phyloP scores from a whole-genome alignment of 2,797 vertebrate genomes.

The Notamacropus eugenii region DNA sequence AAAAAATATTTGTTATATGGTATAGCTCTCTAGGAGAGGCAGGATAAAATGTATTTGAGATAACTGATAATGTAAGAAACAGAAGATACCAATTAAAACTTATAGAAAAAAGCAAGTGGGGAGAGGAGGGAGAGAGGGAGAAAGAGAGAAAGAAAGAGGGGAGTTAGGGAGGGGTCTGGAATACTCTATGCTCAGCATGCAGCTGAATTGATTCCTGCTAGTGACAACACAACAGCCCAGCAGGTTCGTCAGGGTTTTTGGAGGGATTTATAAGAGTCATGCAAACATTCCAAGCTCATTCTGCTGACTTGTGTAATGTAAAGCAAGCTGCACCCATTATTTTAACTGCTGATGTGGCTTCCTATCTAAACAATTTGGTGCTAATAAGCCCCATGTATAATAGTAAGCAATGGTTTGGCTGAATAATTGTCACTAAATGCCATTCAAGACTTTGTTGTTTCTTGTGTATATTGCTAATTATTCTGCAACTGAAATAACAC shows the following conservation, averaged over 20 bases:
- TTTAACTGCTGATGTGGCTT: conserved; percentile 85
- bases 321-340: conserved; percentile 85
- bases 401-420: conserved; percentile 85
- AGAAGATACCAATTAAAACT: background rate
- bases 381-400: conserved; percentile 89
- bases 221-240: conserved; percentile 66
- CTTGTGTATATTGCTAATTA: conserved; percentile 86
- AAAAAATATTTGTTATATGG: background rate
- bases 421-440: conserved; percentile 88
- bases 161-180: background rate
- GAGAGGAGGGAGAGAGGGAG: background rate
- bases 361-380: conserved; percentile 88
- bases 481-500: conserved; percentile 86
- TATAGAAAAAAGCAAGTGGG: background rate
- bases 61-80: background rate
- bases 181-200: conserved; percentile 12
- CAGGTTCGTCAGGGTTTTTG: conserved; percentile 53
- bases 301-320: conserved; percentile 81
- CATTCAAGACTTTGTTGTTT: conserved; percentile 88
- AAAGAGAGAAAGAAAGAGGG: background rate
- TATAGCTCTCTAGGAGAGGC: background rate
- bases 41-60: background rate
- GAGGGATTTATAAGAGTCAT: conserved; percentile 62
- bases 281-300: conserved; percentile 72
- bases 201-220: conserved; percentile 61